These are phyloP conservation scores for Menidia beryllina DNA, from an alignment of 2,113 vertebrate species.

Conservation along the genomic window DNA sequence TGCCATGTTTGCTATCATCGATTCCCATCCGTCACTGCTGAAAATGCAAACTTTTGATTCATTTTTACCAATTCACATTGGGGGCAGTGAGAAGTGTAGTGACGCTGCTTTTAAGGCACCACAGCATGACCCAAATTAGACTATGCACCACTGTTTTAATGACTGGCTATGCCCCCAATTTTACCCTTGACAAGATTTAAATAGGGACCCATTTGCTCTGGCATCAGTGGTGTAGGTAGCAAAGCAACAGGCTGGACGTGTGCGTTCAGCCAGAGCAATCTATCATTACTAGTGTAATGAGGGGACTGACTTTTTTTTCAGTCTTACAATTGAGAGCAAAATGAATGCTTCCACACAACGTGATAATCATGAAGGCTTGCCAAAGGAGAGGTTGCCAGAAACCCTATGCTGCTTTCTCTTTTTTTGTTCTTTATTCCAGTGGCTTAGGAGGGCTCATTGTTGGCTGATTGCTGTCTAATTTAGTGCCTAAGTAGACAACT, in stretches of 20 bases:
- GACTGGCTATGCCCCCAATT: slow-evolving; percentile 75
- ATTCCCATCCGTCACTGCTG: slow-evolving; percentile 64
- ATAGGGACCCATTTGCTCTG: slow-evolving; percentile 72
- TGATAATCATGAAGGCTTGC: slow-evolving; percentile 74
- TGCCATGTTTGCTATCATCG: slow-evolving; percentile 36
- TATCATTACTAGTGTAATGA: slow-evolving; percentile 80
- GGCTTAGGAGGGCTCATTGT: slow-evolving; percentile 46
- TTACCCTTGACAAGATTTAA: slow-evolving; percentile 76
- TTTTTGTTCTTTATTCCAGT: slow-evolving; percentile 60
- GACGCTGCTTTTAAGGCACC: slow-evolving; percentile 54
- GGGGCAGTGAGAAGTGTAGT: slow-evolving; percentile 47
- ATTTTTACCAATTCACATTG: slow-evolving; percentile 57
- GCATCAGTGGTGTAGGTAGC: slow-evolving; percentile 75
- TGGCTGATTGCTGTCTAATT: slow-evolving; percentile 67
- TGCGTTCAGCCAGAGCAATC: slow-evolving; percentile 72
- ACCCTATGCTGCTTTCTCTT: slow-evolving; percentile 54
- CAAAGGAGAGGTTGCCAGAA: slow-evolving; percentile 61
- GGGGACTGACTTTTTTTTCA: slow-evolving; percentile 67
- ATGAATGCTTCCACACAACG: slow-evolving; percentile 80
- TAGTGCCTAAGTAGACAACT: slow-evolving; percentile 38
- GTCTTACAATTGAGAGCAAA: slow-evolving; percentile 77
- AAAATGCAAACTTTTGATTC: slow-evolving; percentile 67
- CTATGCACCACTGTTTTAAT: slow-evolving; percentile 75
- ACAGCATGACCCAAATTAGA: slow-evolving; percentile 72
- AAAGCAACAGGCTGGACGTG: slow-evolving; percentile 57